Conservation (phyloP, 35 echinoderm and acorn worm genomes). For the Amphiura filiformis region DNA sequence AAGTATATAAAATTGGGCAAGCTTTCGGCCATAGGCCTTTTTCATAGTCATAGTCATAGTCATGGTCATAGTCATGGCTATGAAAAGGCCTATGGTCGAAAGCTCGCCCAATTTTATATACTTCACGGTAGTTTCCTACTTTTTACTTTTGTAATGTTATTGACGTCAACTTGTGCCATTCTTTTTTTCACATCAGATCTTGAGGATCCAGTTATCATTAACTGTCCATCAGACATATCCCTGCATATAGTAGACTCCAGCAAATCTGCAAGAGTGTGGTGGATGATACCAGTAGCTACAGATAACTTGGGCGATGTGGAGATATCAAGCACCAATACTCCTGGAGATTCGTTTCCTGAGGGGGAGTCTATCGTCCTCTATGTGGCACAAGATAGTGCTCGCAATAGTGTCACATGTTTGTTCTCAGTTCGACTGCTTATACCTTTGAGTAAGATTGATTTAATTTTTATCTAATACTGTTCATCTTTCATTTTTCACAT, state of each 20-base stretch:
- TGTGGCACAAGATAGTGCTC: background rate
- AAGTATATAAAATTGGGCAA: too few species aligned
- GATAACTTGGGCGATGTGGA: background rate
- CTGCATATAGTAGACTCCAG: background rate
- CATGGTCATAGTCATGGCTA: too few species aligned
- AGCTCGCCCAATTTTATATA: too few species aligned
- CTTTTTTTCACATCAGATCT: background rate
- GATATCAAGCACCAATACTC: background rate
- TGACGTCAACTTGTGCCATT: too few species aligned
- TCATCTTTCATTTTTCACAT: too few species aligned
- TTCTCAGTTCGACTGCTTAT: background rate
- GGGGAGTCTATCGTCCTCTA: background rate
- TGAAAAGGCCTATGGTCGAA: too few species aligned
- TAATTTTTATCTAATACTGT: too few species aligned
- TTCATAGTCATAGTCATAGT: background rate
- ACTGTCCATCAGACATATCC: conserved; percentile 25
- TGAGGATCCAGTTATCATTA: background rate
- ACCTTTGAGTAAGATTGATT: background rate
- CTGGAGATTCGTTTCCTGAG: background rate
- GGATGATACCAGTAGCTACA: background rate
- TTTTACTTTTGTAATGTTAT: too few species aligned
- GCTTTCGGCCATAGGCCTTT: background rate
- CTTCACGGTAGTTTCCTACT: too few species aligned
- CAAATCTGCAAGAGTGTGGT: conserved; percentile 5
- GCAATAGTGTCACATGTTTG: background rate